Conservation (phyloP, 2,888 invertebrate genomes). For the Oxyteleia sp. region DNA sequence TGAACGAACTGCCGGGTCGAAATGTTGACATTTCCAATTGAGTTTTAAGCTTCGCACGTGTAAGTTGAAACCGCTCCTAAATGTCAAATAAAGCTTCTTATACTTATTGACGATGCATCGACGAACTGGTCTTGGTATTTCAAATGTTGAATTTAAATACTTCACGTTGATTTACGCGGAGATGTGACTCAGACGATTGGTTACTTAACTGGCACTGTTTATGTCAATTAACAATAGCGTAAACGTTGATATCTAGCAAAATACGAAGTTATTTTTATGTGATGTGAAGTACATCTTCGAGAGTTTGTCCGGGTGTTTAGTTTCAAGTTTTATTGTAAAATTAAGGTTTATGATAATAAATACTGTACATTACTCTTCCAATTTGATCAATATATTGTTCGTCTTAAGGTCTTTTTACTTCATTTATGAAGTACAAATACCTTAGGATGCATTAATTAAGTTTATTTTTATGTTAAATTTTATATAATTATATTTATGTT, state of each 20-base stretch:
- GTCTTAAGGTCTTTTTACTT: no score
- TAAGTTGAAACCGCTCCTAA: slow-evolving; percentile 52
- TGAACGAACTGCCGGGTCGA: slow-evolving; percentile 37
- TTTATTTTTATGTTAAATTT: no score
- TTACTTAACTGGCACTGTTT: slow-evolving; percentile 21
- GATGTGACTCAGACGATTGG: slow-evolving; percentile 1
- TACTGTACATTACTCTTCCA: no score
- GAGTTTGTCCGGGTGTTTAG: no score
- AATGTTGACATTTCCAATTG: slow-evolving; percentile 48
- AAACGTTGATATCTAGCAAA: background rate
- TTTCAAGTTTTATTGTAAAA: no score
- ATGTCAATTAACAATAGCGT: background rate
- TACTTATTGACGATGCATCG: slow-evolving; percentile 38
- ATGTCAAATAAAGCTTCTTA: slow-evolving; percentile 65
- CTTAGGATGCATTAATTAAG: no score
- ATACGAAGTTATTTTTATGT: background rate
- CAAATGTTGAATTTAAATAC: slow-evolving; percentile 24
- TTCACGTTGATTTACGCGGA: slow-evolving; percentile 19
- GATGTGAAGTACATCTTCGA: no score
- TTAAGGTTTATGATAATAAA: no score
- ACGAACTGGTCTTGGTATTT: slow-evolving; percentile 41
- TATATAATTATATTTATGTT: no score
- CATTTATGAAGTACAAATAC: no score
- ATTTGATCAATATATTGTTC: no score
- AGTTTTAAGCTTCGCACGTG: slow-evolving; percentile 40